phyloP scores from a whole-genome alignment of 2,888 invertebrate species.

The Agrypnus murinus region DNA sequence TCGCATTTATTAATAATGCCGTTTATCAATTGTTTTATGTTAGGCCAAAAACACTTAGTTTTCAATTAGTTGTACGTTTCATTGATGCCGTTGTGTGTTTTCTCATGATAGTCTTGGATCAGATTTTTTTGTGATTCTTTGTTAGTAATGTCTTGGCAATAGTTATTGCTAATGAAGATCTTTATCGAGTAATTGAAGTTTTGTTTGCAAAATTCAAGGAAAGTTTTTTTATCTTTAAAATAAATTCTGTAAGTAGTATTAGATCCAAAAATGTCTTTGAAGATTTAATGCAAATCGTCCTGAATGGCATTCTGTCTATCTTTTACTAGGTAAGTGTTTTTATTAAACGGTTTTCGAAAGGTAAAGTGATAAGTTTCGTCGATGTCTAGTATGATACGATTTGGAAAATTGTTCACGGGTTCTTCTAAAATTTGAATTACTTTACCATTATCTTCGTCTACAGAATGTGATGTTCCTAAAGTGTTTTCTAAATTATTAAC shows the following conservation, averaged over 20 bases:
- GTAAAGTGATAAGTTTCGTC: not conserved
- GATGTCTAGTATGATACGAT: not conserved
- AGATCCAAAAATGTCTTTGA: constrained; percentile 19
- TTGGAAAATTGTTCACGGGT: constrained; percentile 10
- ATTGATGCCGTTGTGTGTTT: constrained; percentile 18
- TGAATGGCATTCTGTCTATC: not conserved
- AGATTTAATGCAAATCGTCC: not conserved
- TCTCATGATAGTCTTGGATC: not conserved
- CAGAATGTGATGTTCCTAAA: not conserved
- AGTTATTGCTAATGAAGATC: constrained; percentile 18
- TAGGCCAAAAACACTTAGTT: constrained; percentile 7
- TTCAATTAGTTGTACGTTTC: constrained; percentile 32
- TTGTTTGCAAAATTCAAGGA: not conserved
- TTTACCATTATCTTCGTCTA: constrained; percentile 3
- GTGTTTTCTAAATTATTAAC: no score
- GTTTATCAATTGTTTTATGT: constrained; percentile 12
- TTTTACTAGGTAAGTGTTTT: constrained; percentile 7
- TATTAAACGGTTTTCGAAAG: constrained; percentile 9
- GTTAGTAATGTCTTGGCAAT: constrained; percentile 8
- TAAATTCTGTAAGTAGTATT: constrained; percentile 16
- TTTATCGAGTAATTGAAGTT: constrained; percentile 9
- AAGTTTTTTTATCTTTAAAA: not conserved
- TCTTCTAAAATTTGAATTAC: constrained; percentile 17
- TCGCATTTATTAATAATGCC: not conserved
- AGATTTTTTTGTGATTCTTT: not conserved